Base-by-base conservation (phyloP, 2,113 vertebrate species). In the Ammodytes dubius region DNA sequence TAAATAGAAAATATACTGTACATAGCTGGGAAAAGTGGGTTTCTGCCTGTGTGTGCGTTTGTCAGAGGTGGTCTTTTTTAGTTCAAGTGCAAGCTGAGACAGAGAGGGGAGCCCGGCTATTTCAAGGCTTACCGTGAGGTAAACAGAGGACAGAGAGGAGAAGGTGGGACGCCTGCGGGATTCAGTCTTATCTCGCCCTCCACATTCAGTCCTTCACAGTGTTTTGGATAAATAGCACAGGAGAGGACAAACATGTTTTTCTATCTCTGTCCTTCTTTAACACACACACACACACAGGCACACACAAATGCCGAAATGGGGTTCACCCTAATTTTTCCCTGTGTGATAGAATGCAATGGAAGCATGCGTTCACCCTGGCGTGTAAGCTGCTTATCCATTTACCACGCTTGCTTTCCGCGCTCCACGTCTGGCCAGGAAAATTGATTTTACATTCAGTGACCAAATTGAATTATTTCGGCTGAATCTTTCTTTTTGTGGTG, bases 311-410 rank as follows among this genome's bases (percentile, higher is more conserved):
- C 9, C 0, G 27, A 81, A 85, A 82, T 73, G 70, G 63, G 66
- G 66, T 80, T 85, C 77, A 61, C 77, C 49, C 11, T 85, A 85
- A 89, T 90, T 85, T 88, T 74, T 84, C 68, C 63, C 78, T 61
- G n/a, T 0, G 50, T 75, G 81, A 79, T 82, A 83, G 79, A 79
- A 50, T 39, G 52, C 76, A 40, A 14, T 61, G 43, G 75, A 81
- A 87, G 79, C 17, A 15, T 61, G 81, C 71, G 52, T 86, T 89
- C 87, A 86, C 69, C 83, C 86, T 81, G 67, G 66, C 12, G 67
- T 84, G 83, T 89, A 93, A 89, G 90, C 92, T 82, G 87, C 88
- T 92, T 91, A 92, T 91, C 88, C 83, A 82, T 90, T 91, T 91
- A 85, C 57, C 68, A 88, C 78, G 90, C 86, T 83, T 77, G 81